phyloP scores from a whole-genome alignment of 2,113 vertebrate genomes.

The Dolichallabes microphthalmus region DNA sequence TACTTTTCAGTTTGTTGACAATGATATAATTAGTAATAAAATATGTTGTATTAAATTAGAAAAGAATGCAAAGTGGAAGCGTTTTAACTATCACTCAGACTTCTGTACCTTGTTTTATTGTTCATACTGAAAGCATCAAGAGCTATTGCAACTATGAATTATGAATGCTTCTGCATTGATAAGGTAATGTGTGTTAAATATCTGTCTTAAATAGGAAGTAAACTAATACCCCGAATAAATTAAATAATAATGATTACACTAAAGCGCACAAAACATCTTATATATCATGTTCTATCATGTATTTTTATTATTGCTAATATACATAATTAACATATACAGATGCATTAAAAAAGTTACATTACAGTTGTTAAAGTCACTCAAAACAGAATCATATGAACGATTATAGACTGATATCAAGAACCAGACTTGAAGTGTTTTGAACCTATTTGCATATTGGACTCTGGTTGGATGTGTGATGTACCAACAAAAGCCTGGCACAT shows the following conservation, averaged over 20 bases:
- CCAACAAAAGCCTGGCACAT: neutral
- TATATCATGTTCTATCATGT: neutral
- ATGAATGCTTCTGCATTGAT: neutral
- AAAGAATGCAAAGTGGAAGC: neutral
- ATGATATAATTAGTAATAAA: neutral
- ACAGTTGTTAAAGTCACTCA: neutral
- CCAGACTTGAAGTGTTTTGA: neutral
- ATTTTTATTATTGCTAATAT: no score
- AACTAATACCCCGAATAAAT: neutral
- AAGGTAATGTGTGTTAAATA: neutral
- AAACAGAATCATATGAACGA: neutral
- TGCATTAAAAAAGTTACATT: neutral
- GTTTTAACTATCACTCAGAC: neutral
- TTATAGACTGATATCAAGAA: neutral
- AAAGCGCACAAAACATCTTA: neutral
- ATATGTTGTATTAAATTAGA: neutral
- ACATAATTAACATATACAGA: neutral
- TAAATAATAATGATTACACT: neutral
- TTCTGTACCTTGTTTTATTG: neutral
- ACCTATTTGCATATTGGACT: neutral
- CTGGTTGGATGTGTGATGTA: neutral
- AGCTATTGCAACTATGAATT: neutral
- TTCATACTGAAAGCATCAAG: neutral
- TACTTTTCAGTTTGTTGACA: neutral
- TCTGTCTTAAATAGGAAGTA: neutral